Percentiles rank a stretch among this genome's conserved stretches.
Conservation (phyloP, 2,797 vertebrate species). For the Girardinus metallicus region DNA sequence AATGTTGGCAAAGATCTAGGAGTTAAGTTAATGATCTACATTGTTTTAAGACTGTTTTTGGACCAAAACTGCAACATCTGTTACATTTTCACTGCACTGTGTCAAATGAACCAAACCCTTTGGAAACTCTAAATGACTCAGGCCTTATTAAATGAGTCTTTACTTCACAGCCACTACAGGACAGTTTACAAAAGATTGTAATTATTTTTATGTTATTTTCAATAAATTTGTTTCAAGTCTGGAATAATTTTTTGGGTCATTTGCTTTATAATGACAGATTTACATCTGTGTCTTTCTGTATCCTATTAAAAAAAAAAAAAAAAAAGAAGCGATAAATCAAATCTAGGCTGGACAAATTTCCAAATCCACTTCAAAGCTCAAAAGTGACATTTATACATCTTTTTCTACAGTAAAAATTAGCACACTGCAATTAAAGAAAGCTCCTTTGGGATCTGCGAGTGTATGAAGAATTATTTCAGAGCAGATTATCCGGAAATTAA, state of each 20-base stretch:
- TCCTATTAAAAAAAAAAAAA: neutral
- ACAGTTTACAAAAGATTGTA: too few species aligned
- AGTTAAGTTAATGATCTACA: neutral
- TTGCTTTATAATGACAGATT: neutral
- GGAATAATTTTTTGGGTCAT: neutral
- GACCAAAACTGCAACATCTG: neutral
- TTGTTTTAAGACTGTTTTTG: neutral
- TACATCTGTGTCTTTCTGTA: neutral
- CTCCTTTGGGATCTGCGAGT: neutral
- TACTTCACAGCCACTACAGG: too few species aligned
- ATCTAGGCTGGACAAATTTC: neutral
- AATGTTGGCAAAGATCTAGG: neutral
- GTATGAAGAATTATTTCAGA: neutral
- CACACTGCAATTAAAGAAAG: neutral
- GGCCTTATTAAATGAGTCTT: too few species aligned
- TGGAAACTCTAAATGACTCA: too few species aligned
- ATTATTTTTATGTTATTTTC: too few species aligned
- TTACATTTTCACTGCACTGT: neutral
- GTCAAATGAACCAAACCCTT: too few species aligned
- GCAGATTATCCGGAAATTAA: neutral
- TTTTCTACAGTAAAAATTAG: neutral
- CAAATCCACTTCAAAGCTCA: neutral
- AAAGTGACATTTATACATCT: neutral
- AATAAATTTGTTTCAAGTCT: too few species aligned
- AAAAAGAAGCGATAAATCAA: too few species aligned